A percentile compares a stretch with the other conserved stretches of the same genome.
phyloP scores from a whole-genome alignment of 2,888 invertebrate genomes.

The Tipula lateralis region DNA sequence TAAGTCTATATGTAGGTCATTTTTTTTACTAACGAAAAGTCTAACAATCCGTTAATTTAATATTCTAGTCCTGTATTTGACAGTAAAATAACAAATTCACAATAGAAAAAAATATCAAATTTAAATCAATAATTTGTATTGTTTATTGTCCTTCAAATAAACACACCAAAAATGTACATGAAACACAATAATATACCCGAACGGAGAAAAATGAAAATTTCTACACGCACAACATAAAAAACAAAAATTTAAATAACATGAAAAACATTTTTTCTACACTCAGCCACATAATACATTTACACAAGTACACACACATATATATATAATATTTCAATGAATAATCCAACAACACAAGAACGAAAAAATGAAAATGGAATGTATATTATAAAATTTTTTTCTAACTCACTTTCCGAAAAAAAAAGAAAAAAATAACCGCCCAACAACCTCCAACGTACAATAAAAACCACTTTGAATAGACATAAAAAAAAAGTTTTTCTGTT shows the following conservation, averaged over 20 bases:
- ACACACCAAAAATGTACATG: not conserved
- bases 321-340: not conserved
- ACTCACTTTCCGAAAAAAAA: not conserved
- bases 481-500: not conserved
- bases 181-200: not conserved
- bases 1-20: too few species aligned
- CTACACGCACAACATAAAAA: not conserved
- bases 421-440: not conserved
- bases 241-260: not conserved
- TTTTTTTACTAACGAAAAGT: too few species aligned
- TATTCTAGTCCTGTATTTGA: too few species aligned
- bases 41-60: not conserved
- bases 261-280: not conserved
- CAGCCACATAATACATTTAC: too few species aligned
- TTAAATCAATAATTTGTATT: not conserved
- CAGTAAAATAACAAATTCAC: too few species aligned
- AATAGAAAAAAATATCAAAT: not conserved
- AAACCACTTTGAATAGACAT: constrained; percentile 1
- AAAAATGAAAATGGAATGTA: not conserved
- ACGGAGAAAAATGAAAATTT: not conserved
- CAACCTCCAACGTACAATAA: not conserved
- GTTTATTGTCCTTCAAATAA: not conserved
- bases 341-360: not conserved
- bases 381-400: not conserved
- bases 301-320: not conserved